A percentile compares a stretch with the other conserved stretches of the same genome.
Conservation (phyloP, 2,797 vertebrate species). For the Heterohyrax brucei region DNA sequence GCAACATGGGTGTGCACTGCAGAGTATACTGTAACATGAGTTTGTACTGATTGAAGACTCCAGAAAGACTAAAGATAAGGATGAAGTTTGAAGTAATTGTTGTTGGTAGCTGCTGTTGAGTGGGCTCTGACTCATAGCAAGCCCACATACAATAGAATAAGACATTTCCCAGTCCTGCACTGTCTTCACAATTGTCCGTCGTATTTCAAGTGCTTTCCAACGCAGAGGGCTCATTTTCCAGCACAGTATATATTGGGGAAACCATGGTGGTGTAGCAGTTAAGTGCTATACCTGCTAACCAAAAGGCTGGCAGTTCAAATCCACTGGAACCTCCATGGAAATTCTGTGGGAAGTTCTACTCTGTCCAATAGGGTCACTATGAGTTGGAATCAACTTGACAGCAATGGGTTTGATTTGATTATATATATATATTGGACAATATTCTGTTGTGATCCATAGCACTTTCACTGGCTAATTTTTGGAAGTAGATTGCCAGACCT, state of each 20-base stretch:
- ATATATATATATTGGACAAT: not conserved
- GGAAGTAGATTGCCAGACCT: not conserved
- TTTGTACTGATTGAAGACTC: not conserved
- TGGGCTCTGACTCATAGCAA: not conserved
- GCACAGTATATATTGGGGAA: not conserved
- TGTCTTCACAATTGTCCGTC: not conserved
- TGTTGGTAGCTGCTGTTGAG: not conserved
- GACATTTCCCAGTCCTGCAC: not conserved
- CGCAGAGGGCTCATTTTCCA: not conserved
- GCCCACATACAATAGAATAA: not conserved
- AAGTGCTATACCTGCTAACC: too few relatives aligned
- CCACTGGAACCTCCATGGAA: too few relatives aligned
- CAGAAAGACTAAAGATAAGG: slow-evolving; percentile 29
- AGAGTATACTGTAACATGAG: not conserved
- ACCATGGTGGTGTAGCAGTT: too few relatives aligned
- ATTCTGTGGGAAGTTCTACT: too few relatives aligned
- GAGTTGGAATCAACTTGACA: too few relatives aligned
- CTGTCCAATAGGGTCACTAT: too few relatives aligned
- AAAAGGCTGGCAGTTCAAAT: too few relatives aligned
- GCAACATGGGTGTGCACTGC: not conserved
- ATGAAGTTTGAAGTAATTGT: slow-evolving; percentile 2
- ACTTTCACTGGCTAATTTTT: not conserved
- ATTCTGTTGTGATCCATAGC: not conserved
- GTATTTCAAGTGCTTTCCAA: not conserved
- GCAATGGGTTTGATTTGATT: too few relatives aligned